Evolutionary conservation across 1,140 invertebrate genomes (phyloP).

Genomic region (Spodoptera frugiperda): DNA sequence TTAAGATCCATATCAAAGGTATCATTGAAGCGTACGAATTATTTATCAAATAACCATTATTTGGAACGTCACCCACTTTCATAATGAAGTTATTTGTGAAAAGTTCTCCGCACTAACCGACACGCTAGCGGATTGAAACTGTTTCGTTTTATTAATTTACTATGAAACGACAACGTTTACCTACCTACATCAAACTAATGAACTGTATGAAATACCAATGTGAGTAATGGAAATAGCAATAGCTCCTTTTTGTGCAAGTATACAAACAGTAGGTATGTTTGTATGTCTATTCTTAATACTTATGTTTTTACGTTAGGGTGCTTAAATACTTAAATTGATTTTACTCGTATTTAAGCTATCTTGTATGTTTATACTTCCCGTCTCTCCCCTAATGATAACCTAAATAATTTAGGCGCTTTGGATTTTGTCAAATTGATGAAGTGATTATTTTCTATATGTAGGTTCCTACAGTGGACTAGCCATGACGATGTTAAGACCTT

Average conservation of each 20-base stretch:
- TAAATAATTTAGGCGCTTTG: too few species aligned
- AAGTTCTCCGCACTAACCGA: background rate
- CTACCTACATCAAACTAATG: constrained; percentile 2
- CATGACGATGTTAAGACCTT: too few species aligned
- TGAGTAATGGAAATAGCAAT: constrained; percentile 3
- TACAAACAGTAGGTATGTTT: background rate
- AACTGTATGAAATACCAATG: constrained; percentile 7
- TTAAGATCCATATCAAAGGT: constrained; percentile 38
- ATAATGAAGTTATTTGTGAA: background rate
- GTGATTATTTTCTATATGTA: too few species aligned
- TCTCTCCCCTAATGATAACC: too few species aligned
- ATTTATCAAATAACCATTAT: constrained; percentile 16
- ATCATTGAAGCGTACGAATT: constrained; percentile 41
- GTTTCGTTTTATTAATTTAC: constrained; percentile 8
- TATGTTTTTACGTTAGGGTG: too few species aligned
- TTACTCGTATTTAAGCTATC: too few species aligned
- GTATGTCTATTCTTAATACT: background rate
- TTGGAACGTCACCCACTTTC: constrained; percentile 27
- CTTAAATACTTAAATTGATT: too few species aligned
- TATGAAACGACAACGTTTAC: constrained; percentile 10
- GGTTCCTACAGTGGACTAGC: too few species aligned
- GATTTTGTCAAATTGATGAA: too few species aligned
- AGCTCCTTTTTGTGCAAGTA: background rate
- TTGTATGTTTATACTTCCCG: too few species aligned
- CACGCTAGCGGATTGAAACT: background rate